Base-by-base conservation (phyloP, 2,888 invertebrate species). In the Sinotaia quadrata region DNA sequence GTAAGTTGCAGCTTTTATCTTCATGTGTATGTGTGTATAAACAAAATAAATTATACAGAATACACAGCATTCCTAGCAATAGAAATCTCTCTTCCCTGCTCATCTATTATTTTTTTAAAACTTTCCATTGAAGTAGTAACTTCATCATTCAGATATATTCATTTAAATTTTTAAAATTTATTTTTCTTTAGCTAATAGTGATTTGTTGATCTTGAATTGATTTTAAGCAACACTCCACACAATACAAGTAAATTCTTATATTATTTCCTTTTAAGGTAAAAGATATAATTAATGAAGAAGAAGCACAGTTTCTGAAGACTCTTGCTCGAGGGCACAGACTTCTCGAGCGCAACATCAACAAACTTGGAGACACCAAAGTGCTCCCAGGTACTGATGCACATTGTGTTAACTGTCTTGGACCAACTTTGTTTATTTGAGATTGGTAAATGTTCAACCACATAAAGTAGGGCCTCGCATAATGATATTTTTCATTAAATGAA, bases 281-380 rank as follows among this genome's bases (percentile, higher is more conserved):
- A 80, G 96, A 98, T 86, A 93, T 94, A 12, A 97, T 99, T 66
- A 97, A 98, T 88, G 98, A 98, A 88, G 99, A 99, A 89, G 99
- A 99, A 90, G 90, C 92, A 49, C 99, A 99, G 89, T 99, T 99
- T 89, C 90, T 99, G 76, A 98, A 98, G 89, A 99, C 99, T 0
- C 90, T 99, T 37, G 92, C 92, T 0, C 91, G 98, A 73, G 99
- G 99, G 1, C 92, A 95, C 76, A 94, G 94, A 87, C 90, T 99
- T 52, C 91, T 99, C 12, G 94, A 97, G 87, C 92, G 97, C 82
- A 97, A 97, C 2, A 94, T 98, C 74, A 91, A 91, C 66, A 96
- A 96, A 87, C 89, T 98, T 41, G 87, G 86, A 10, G 92, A 91
- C 60, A 85, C 88, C 5, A 93, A 92, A 84, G 90, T 92, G 57